Evolutionary conservation across 2,797 vertebrate species (phyloP).

Genomic region (Artibeus jamaicensis): DNA sequence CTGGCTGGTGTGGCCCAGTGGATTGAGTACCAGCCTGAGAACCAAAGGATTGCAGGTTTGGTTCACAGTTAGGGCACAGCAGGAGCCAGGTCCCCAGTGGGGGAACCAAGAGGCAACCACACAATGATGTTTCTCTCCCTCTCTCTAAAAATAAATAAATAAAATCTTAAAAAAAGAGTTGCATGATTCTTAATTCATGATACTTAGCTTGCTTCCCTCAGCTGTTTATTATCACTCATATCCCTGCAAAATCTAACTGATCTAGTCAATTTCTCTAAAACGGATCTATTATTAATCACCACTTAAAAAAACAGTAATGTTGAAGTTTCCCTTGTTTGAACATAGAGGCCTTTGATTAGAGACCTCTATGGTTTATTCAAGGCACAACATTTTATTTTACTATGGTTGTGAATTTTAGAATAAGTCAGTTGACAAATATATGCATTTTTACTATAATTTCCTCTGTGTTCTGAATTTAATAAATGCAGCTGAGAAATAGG

Average conservation of each 20-base stretch:
- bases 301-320: neutral
- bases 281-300: neutral
- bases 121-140: neutral
- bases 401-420: slow-evolving; percentile 19
- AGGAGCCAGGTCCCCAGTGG: neutral
- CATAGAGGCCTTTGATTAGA: neutral
- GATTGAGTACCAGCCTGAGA: too few relatives aligned
- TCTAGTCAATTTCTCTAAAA: neutral
- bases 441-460: slow-evolving; percentile 30
- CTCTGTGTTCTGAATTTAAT: slow-evolving; percentile 35
- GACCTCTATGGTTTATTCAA: neutral
- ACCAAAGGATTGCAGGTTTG: too few relatives aligned
- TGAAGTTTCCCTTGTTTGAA: neutral
- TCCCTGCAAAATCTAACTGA: neutral
- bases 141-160: too few relatives aligned
- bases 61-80: neutral
- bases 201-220: accelerated
- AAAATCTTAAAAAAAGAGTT: too few relatives aligned
- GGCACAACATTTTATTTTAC: slow-evolving; percentile 7
- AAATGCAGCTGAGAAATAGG: slow-evolving; percentile 15
- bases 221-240: neutral
- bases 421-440: slow-evolving; percentile 19
- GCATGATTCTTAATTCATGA: neutral
- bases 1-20: too few relatives aligned
- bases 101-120: neutral